Evolutionary conservation across 2,888 invertebrate genomes (phyloP), one percentile per base, ranked within the genome.

Genomic region (Rotaria sp.): DNA sequence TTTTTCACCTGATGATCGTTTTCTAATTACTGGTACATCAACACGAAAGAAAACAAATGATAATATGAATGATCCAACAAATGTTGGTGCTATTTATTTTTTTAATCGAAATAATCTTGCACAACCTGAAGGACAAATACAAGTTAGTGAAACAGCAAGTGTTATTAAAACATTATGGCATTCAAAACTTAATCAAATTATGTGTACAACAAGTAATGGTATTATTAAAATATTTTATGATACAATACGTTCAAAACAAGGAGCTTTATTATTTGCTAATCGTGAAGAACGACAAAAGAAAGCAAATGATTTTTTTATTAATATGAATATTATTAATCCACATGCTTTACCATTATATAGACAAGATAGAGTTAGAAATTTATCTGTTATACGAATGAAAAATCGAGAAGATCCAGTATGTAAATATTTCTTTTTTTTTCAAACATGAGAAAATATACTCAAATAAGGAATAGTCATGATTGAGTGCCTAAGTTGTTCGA

Each of bases 121-220:
- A 45, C 13, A 57, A 38, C 30, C 50, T 45, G 38, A 87, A 48
- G 57, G 84, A 52, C 48, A 50, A n/a, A 35, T 74, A 11, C 48
- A 75, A 52, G 85, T 75, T 35, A 50, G 86, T 35, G 84, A 59
- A n/a, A 38, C 55, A 24, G 86, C 85, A 57, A 75, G 92, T 88
- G 94, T 96, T 0, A 95, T 98, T 1, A 95, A 96, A 90, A 94
- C 94, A 0, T 91, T 95, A 0, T 99, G 99, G 99, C 98, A 99
- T 92, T 95, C 98, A 0, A 96, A 96, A 90, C 92, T 99, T n/a
- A 98, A 99, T 90, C 99, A 99, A 90, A 94, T 99, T 75, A 95
- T 97, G 88, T 94, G 96, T 0, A 95, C 96, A 0, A 95, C 95
- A 88, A 96, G 96, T 0, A 95, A 96, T 90, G 98, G 98, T 0